phyloP scores from a whole-genome alignment of 2,113 vertebrate species.

The Tragelaphus imberbis region DNA sequence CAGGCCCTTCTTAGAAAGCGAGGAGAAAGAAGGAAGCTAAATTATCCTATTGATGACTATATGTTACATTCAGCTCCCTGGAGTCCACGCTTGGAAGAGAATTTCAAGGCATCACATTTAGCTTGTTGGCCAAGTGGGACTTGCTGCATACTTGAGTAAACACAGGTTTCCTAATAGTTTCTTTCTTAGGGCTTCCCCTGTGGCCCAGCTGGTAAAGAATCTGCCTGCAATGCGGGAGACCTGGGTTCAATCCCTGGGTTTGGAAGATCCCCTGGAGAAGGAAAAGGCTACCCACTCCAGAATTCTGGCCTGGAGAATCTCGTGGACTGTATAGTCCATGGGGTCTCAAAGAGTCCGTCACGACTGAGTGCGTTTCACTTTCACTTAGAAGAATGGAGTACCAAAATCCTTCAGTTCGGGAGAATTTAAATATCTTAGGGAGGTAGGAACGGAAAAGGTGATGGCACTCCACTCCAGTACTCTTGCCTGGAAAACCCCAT shows the following conservation, averaged over 20 bases:
- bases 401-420: not conserved
- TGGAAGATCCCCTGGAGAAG: not conserved
- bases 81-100: not conserved
- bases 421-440: constrained; percentile 28
- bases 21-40: not conserved
- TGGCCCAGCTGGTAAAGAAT: not conserved
- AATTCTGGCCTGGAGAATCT: not conserved
- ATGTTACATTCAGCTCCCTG: not conserved
- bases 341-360: not conserved
- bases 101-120: constrained; percentile 33
- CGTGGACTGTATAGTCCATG: not conserved
- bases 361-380: not conserved
- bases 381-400: constrained; percentile 26
- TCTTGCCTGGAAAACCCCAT: too few species aligned
- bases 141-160: not conserved
- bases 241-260: not conserved
- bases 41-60: not conserved
- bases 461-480: too few species aligned
- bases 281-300: not conserved
- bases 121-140: not conserved
- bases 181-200: not conserved
- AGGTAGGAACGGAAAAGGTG: not conserved
- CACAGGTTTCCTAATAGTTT: not conserved
- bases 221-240: rapidly evolving
- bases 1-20: not conserved